Evolutionary conservation across 2,797 vertebrate genomes (phyloP), one percentile per base, ranked within the genome.

Genomic region (Dallia pectoralis): DNA sequence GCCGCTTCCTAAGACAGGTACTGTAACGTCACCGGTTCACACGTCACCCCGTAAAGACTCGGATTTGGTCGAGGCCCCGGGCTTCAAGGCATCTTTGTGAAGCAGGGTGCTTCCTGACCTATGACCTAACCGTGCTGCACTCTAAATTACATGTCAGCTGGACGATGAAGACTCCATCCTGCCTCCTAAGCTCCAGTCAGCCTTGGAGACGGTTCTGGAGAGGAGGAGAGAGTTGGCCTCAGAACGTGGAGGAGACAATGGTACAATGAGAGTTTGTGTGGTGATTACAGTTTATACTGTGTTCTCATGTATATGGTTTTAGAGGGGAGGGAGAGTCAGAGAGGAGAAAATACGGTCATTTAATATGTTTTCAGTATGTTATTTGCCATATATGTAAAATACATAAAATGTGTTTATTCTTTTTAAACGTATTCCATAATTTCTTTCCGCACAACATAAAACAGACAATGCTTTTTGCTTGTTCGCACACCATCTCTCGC

Each of bases 81-180:
- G 27, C 18, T 4, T 14, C 12, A 11, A 11, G 1, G 8, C 53
- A 49, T 3, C 53, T 25, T 59, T 3, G 25, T 59, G 22, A 12
- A 12, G 53, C 25, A 4, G 12, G 1, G 15, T 63, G 5, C 29
- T 18, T 30, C 59, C 32, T 30, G 2, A 5, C 6, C 61, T 25
- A 19, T 19, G 12, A 29, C 32, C 6, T 1, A 12, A 2, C 69
- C 70, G 40, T 44, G 27, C 29, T 64, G n/a, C 19, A 74, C n/a
- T 6, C 3, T 19, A 25, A 59, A 25, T 16, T 62, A n/a, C 74
- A 66, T 47, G 78, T 3, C 78, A 99, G 97, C 91, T 98, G 93
- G 97, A 98, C 0, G 97, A 98, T 32, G 97, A 99, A 70, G 97
- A 98, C 82, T 95, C 95, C 27, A 97, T 98, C 76, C 91, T 99